Evolutionary conservation across 2,888 invertebrate species (phyloP).

Genomic region (Cephonodes hylas): DNA sequence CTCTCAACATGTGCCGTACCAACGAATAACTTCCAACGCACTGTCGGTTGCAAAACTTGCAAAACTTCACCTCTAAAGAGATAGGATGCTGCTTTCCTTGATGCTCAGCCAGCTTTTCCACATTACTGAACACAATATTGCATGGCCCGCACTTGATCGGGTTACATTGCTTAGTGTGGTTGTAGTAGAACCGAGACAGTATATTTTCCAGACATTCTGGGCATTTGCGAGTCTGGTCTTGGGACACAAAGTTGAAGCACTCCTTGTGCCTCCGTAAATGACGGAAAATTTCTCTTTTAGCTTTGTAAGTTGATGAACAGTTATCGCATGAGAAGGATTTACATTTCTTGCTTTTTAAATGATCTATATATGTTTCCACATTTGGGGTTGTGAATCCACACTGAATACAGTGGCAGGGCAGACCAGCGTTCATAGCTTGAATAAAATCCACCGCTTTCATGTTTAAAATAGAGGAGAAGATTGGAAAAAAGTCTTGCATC

Average conservation of each 20-base stretch:
- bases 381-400: constrained; percentile 36
- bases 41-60: constrained; percentile 55
- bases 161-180: constrained; percentile 43
- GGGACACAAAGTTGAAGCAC: neutral
- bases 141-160: constrained; percentile 50
- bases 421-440: constrained; percentile 24
- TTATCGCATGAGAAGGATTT: constrained; percentile 36
- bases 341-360: constrained; percentile 42
- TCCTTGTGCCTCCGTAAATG: constrained; percentile 4
- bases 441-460: constrained; percentile 43
- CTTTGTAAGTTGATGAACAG: constrained; percentile 44
- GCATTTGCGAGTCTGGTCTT: constrained; percentile 28
- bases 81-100: constrained; percentile 43
- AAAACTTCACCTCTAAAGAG: constrained; percentile 40
- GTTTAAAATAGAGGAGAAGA: constrained; percentile 50
- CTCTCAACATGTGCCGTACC: constrained; percentile 51
- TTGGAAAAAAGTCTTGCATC: constrained; percentile 35
- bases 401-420: constrained; percentile 32
- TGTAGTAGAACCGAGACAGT: constrained; percentile 6
- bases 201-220: constrained; percentile 38
- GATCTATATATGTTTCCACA: constrained; percentile 38
- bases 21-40: constrained; percentile 47
- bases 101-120: constrained; percentile 48
- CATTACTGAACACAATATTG: constrained; percentile 34
- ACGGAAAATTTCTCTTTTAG: constrained; percentile 26